Conservation (phyloP, 2,888 invertebrate genomes). For the Allolobophora icterica region DNA sequence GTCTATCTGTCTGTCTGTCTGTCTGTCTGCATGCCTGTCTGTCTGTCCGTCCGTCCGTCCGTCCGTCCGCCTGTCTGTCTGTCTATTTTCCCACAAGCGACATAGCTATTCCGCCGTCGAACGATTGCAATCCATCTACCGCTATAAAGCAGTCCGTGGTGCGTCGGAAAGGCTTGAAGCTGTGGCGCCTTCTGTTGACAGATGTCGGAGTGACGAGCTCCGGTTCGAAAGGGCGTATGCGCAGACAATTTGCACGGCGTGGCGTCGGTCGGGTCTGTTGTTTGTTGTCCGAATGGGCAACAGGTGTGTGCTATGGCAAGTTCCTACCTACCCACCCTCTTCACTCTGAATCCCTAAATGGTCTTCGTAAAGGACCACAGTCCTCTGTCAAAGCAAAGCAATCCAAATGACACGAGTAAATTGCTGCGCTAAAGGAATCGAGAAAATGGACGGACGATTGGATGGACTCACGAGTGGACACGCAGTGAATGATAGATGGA, state of each 20-base stretch:
- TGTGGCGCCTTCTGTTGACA: slow-evolving; percentile 11
- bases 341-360: neutral
- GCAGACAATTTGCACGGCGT: neutral
- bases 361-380: neutral
- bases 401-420: neutral
- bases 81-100: neutral
- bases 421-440: neutral
- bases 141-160: neutral
- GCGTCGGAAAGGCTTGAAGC: neutral
- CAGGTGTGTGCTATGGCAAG: neutral
- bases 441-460: neutral
- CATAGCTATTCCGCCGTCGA: neutral
- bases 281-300: neutral
- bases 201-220: slow-evolving; percentile 2
- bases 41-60: no score
- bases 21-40: no score
- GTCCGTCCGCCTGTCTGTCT: no score
- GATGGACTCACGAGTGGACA: neutral
- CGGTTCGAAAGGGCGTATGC: slow-evolving; percentile 11
- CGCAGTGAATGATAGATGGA: neutral
- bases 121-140: neutral
- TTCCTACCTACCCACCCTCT: neutral
- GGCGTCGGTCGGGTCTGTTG: neutral
- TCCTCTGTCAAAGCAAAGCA: neutral
- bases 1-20: neutral